Evolutionary conservation across 2,888 invertebrate species (phyloP), one percentile per base, ranked within the genome.

Genomic region (Keiferia lycopersicella): DNA sequence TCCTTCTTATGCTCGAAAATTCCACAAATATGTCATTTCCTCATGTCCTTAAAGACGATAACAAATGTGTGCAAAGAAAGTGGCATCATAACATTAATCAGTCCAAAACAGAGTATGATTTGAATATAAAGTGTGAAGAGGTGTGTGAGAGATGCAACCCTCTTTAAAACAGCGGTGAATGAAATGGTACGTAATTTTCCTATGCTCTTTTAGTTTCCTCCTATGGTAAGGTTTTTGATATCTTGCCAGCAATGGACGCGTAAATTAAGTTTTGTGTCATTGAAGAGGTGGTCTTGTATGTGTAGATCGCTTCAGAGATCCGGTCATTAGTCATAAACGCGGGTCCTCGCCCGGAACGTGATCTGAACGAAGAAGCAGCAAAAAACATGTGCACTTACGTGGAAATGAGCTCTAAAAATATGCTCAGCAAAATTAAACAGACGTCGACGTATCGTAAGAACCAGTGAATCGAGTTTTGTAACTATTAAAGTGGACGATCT

Each of bases 281-380:
- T 26, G 2, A 30, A 7, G 3, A 20, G 20, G 53, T 53, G 8
- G 20, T 26, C 51, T 26, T 30, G 3, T 30, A 10, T 34, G 56
- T 18, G 34, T n/a, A 56, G 56, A 56, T 34, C 26, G 48, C 80
- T 81, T 89, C 86, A 88, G 90, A 89, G 87, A 61, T 61, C 87
- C 84, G 77, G 83, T 90, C 91, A 91, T 91, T 91, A 91, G 87
- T 91, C 91, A 91, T 90, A 88, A 87, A 84, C 82, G 82, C 74
- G 77, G 76, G 79, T 78, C 71, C 69, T 69, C 75, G 75, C 75
- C 62, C 62, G 34, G 41, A 66, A 88, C 90, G 90, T 89, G 90
- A 88, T 77, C 80, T 71, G 89, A 74, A 82, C 73, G 51, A 72
- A 69, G 78, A 86, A 79, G 69, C 70, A 39, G 68, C 45, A 67